Base-by-base conservation (phyloP, 2,888 invertebrate genomes). In the Linnaemya tessellans region DNA sequence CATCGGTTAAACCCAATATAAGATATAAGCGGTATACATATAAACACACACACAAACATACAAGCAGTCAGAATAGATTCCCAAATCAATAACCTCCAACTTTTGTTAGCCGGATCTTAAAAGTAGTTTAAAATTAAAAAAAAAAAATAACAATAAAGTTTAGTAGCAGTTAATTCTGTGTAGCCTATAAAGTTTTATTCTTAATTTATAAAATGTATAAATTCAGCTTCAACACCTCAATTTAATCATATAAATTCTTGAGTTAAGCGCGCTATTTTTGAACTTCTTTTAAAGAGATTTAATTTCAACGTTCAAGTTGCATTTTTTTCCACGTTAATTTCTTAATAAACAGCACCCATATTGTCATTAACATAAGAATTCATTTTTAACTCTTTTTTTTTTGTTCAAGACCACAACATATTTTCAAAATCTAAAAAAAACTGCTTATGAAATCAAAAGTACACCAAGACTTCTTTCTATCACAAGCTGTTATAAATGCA, bases 361-460 rank as follows among this genome's bases (percentile, higher is more conserved):
- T 81, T 75, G 46, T 46, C 68, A 64, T 81, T 75, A 70, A 77
- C 70, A 77, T 56, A 65, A 56, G 81, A 84, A 71, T 81, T 84
- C 67, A 64, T 84, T 81, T 75, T 56, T 18, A 5, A 13, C 10
- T 38, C 30, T 30, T 43, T 65, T 60, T 43, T 30, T 51, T 41
- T 15, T 30, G 35, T 38, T 38, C 30, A 30, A 70, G 60, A 73
- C 62, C 67, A 58, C 77, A 71, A 73, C 75, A 81, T 54, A 77
- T 80, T 70, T 75, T 85, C 35, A 71, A 84, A 75, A 75, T n/a
- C 8, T 67, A 65, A 13, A 62, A 80, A 70, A 85, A 73, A 81
- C 43, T 78, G 82, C 80, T 82, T 84, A 82, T 49, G 71, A 78
- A 77, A 80, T 46, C 18, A 81, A 80, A 84, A 84, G 56, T 75